A percentile compares a stretch with the other conserved stretches of the same genome.
Evolutionary conservation across 2,888 invertebrate species (phyloP).

Genomic region (Stramonita haemastoma): DNA sequence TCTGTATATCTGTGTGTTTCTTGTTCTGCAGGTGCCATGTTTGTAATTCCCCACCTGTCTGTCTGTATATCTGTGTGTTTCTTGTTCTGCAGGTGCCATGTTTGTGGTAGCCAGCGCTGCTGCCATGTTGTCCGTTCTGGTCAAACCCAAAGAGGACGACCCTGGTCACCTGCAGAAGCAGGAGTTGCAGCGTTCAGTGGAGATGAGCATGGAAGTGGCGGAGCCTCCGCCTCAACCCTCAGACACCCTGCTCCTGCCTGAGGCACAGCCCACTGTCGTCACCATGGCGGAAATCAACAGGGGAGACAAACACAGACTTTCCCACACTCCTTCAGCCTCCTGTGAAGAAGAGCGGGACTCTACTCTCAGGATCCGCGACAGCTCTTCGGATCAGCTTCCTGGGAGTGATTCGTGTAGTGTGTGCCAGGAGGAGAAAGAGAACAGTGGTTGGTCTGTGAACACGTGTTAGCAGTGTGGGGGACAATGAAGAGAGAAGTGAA

Average conservation of each 20-base stretch:
- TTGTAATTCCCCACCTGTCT: too few species aligned
- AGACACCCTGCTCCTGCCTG: background rate
- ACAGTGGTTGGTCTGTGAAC: too few species aligned
- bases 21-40: too few species aligned
- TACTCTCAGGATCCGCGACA: too few species aligned
- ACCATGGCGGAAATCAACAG: background rate
- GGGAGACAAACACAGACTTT: background rate
- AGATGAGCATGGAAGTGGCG: background rate
- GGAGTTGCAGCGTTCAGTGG: background rate
- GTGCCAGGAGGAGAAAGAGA: too few species aligned
- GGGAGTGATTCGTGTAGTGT: too few species aligned
- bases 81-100: conserved; percentile 3
- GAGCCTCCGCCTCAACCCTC: background rate
- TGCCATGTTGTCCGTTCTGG: background rate
- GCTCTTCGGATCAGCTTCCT: too few species aligned
- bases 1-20: background rate
- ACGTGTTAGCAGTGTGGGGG: too few species aligned
- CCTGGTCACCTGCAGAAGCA: too few species aligned
- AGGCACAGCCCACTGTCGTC: background rate
- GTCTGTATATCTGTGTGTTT: background rate
- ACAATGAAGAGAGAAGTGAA: too few species aligned
- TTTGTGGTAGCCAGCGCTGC: background rate
- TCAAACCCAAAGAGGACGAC: background rate
- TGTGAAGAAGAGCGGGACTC: background rate
- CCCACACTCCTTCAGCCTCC: background rate